Evolutionary conservation across 2,888 invertebrate genomes (phyloP).

Genomic region (Leistus spinibarbis): DNA sequence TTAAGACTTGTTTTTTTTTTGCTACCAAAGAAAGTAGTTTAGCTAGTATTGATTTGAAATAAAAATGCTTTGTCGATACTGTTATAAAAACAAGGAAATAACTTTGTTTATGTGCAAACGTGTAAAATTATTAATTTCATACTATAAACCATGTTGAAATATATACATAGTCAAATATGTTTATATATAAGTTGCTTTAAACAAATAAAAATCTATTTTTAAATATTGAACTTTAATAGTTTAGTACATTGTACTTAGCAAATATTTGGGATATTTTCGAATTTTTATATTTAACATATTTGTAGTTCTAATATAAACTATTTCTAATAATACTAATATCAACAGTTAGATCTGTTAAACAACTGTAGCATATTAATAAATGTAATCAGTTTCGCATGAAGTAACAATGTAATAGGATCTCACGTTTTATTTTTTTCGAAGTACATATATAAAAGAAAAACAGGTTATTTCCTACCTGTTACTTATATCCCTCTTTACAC

Average conservation of each 20-base stretch:
- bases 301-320: neutral
- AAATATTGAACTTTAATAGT: neutral
- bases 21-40: neutral
- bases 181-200: neutral
- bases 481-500: neutral
- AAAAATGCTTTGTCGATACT: neutral
- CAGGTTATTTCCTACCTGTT: neutral
- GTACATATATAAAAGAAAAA: slow-evolving; percentile 3
- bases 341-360: neutral
- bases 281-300: neutral
- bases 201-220: neutral
- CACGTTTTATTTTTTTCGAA: neutral
- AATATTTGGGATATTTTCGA: neutral
- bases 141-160: neutral
- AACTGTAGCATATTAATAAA: neutral
- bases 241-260: neutral
- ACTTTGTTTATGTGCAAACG: neutral
- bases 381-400: neutral
- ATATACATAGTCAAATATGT: neutral
- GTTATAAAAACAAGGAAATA: neutral
- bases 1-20: neutral
- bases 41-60: neutral
- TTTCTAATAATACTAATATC: no score
- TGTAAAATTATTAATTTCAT: neutral
- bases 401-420: neutral